These are phyloP conservation scores for Smittia sp. DNA, from an alignment of 2,888 invertebrate species.

Conservation along the genomic window DNA sequence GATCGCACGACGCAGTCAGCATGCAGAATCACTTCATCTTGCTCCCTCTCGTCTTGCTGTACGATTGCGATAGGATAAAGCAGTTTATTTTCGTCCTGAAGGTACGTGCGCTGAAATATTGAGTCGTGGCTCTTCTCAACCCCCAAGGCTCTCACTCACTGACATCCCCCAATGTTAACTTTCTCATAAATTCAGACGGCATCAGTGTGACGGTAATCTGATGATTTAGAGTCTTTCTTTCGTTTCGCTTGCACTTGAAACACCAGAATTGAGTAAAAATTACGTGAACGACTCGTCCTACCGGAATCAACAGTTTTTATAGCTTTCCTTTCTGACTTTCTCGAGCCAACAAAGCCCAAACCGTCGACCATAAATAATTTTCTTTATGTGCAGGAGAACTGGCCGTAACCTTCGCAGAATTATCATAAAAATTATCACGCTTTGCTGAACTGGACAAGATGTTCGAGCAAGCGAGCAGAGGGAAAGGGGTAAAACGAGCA, in stretches of 20 bases:
- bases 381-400: neutral
- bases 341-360: neutral
- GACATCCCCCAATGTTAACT: slow-evolving; percentile 5
- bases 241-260: neutral
- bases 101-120: slow-evolving; percentile 27
- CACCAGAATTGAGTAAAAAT: slow-evolving; percentile 37
- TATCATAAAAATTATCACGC: slow-evolving; percentile 30
- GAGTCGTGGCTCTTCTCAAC: neutral
- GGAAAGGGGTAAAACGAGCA: neutral
- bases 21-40: slow-evolving; percentile 4
- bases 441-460: neutral
- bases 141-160: neutral
- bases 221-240: slow-evolving; percentile 22
- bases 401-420: slow-evolving; percentile 26
- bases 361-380: neutral
- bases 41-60: neutral
- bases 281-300: slow-evolving; percentile 18
- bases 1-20: neutral
- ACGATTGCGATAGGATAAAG: slow-evolving; percentile 1
- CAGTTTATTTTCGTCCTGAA: neutral
- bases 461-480: neutral
- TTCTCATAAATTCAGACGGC: slow-evolving; percentile 25
- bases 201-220: slow-evolving; percentile 26
- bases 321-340: neutral
- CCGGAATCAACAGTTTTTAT: slow-evolving; percentile 32